A percentile compares a stretch with the other conserved stretches of the same genome.
phyloP scores from a whole-genome alignment of 2,797 vertebrate species.

The Eospalax fontanierii region DNA sequence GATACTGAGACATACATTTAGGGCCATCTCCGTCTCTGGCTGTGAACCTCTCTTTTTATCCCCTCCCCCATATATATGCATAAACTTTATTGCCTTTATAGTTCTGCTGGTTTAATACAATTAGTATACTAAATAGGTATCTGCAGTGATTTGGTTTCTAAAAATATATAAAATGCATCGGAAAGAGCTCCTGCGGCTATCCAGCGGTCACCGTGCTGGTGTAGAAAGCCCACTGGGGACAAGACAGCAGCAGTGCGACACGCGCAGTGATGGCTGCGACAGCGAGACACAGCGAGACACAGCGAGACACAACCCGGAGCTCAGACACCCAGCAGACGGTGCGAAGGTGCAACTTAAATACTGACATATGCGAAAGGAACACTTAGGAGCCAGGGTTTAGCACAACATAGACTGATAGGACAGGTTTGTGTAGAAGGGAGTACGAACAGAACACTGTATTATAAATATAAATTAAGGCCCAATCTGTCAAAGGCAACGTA shows the following conservation, averaged over 20 bases:
- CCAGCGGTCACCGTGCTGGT: slow-evolving; percentile 85
- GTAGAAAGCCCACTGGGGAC: slow-evolving; percentile 88
- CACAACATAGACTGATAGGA: slow-evolving; percentile 82
- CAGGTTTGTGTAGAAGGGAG: slow-evolving; percentile 22
- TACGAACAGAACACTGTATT: not conserved
- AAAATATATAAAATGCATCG: slow-evolving; percentile 86
- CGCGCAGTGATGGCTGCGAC: slow-evolving; percentile 90
- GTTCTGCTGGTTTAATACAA: slow-evolving; percentile 85
- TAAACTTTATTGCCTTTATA: slow-evolving; percentile 86
- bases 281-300: too few species aligned
- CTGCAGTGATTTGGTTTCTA: slow-evolving; percentile 85
- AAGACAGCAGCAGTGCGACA: slow-evolving; percentile 90
- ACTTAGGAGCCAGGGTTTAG: slow-evolving; percentile 82
- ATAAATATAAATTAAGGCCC: slow-evolving; percentile 86
- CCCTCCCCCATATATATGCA: slow-evolving; percentile 74
- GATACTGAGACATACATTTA: slow-evolving; percentile 55
- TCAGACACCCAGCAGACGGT: slow-evolving; percentile 87
- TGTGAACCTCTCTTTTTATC: slow-evolving; percentile 77
- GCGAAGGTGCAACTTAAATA: slow-evolving; percentile 86
- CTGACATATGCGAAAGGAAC: slow-evolving; percentile 86
- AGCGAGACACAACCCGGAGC: slow-evolving; percentile 86
- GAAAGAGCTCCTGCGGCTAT: slow-evolving; percentile 86
- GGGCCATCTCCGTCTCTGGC: slow-evolving; percentile 62
- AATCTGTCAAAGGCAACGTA: slow-evolving; percentile 87
- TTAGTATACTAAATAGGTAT: slow-evolving; percentile 84